phyloP scores from a whole-genome alignment of 2,113 vertebrate genomes.

The Chelonoidis abingdonii region DNA sequence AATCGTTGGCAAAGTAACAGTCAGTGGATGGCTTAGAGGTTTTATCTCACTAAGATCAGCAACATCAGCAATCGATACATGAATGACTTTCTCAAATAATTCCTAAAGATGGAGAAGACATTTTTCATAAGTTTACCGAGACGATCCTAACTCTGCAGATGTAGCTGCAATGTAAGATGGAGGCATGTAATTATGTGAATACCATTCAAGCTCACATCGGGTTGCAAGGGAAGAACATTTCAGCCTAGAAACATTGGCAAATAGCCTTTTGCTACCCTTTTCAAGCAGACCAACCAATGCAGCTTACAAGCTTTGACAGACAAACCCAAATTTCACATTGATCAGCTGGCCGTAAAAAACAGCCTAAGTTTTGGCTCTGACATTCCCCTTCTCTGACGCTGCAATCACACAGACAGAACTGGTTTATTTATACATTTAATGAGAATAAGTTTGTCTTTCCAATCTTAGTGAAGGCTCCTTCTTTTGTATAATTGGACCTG shows the following conservation, averaged over 20 bases:
- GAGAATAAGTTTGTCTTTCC: background rate
- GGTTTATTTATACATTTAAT: background rate
- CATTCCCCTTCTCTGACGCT: background rate
- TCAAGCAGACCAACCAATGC: background rate
- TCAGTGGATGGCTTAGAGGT: conserved; percentile 66
- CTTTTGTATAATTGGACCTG: background rate
- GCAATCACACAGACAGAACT: background rate
- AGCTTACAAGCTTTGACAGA: background rate
- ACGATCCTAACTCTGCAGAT: conserved; percentile 8
- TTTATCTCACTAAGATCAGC: conserved; percentile 76
- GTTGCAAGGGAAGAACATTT: background rate
- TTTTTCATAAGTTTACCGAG: conserved; percentile 31
- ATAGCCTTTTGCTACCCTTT: conserved; percentile 35
- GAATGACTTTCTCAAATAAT: conserved; percentile 52
- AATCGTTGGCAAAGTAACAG: conserved; percentile 57
- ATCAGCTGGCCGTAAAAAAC: background rate
- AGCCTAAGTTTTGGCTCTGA: background rate
- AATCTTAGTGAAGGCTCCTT: background rate
- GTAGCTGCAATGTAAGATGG: background rate
- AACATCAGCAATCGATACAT: conserved; percentile 59
- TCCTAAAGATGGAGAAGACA: conserved; percentile 8
- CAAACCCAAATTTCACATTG: background rate
- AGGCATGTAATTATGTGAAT: conserved; percentile 11
- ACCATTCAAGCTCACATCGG: conserved; percentile 9
- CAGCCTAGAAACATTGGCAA: background rate